Conservation (phyloP, 2,797 vertebrate species). For the Gorsachius magnificus region DNA sequence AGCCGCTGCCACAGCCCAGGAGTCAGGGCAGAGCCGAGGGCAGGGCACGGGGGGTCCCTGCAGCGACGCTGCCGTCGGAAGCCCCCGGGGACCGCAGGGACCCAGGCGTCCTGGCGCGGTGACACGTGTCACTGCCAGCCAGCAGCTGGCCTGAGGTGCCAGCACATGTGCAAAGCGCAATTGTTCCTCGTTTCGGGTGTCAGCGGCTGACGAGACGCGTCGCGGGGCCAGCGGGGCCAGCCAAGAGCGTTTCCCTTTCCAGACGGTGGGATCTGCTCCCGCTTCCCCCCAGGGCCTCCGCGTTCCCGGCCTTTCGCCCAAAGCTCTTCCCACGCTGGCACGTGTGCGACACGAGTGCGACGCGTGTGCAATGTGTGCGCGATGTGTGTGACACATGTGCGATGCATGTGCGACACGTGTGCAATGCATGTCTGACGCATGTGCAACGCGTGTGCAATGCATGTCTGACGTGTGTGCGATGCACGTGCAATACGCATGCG, state of each 20-base stretch:
- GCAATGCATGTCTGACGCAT: no score
- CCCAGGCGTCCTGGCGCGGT: not conserved
- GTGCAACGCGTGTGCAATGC: no score
- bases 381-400: no score
- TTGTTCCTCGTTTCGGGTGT: not conserved
- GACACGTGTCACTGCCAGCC: not conserved
- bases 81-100: not conserved
- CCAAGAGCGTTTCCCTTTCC: not conserved
- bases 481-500: no score
- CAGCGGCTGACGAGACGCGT: not conserved
- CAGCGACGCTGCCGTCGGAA: fast-evolving
- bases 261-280: fast-evolving
- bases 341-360: no score
- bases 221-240: not conserved
- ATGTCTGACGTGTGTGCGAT: no score
- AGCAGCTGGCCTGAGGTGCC: not conserved
- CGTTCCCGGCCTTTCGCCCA: no score
- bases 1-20: not conserved
- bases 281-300: not conserved
- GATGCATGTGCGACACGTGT: no score
- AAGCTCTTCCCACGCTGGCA: no score
- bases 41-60: not conserved
- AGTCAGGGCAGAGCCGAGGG: not conserved
- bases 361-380: no score
- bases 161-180: not conserved